phyloP scores from a whole-genome alignment of 2,113 vertebrate species.

The Microcebus griseorufus region DNA sequence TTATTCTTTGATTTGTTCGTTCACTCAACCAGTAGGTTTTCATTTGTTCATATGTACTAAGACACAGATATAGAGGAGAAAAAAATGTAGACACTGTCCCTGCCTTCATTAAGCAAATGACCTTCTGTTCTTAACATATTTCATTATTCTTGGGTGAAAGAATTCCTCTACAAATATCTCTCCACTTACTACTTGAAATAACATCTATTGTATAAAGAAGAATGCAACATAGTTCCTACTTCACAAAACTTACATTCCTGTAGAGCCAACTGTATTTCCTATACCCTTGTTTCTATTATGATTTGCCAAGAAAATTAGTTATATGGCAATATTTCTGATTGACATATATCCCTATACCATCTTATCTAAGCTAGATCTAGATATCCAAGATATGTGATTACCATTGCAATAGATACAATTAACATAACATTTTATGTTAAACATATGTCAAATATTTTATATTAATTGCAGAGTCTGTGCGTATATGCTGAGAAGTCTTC shows the following conservation, averaged over 20 bases:
- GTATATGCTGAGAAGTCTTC: not conserved
- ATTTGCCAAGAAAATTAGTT: not conserved
- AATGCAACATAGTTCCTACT: not conserved
- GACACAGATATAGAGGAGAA: not conserved
- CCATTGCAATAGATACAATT: not conserved
- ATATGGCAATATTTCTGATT: not conserved
- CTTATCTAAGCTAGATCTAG: not conserved
- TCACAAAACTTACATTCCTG: not conserved
- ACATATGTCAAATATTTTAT: not conserved
- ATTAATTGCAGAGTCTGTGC: not conserved
- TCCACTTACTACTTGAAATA: conserved; percentile 5
- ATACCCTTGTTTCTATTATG: not conserved
- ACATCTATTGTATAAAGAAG: not conserved
- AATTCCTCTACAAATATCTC: not conserved
- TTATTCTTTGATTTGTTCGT: not conserved
- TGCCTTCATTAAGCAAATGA: not conserved
- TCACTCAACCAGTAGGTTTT: not conserved
- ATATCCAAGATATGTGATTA: not conserved
- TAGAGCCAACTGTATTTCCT: not conserved
- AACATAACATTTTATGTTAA: not conserved
- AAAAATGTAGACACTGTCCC: not conserved
- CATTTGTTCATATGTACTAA: not conserved
- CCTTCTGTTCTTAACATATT: not conserved
- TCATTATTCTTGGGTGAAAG: not conserved
- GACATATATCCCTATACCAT: not conserved